Evolutionary conservation across 2,888 invertebrate species (phyloP).

Genomic region (Acheta domesticus): DNA sequence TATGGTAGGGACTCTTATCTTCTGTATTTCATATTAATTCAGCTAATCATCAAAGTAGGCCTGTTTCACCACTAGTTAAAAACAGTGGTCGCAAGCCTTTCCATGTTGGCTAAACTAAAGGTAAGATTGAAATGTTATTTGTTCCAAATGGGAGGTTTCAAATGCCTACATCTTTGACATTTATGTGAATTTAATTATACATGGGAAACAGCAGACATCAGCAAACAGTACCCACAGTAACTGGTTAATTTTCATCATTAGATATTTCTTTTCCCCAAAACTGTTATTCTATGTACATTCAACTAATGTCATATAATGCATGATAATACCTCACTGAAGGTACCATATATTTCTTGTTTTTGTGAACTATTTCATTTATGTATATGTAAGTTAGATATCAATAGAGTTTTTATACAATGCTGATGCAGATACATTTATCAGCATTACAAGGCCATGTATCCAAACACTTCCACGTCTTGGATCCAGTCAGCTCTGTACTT

Average conservation of each 20-base stretch:
- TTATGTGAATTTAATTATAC: not conserved
- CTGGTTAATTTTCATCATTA: not conserved
- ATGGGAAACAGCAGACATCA: not conserved
- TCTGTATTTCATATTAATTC: slow-evolving; percentile 11
- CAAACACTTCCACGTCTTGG: not conserved
- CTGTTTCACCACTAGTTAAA: not conserved
- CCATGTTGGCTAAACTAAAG: not conserved
- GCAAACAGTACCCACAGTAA: slow-evolving; percentile 18
- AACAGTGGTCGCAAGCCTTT: not conserved
- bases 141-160: not conserved
- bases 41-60: not conserved
- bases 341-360: not conserved
- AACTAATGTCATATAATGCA: no score
- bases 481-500: not conserved
- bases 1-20: not conserved
- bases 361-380: not conserved
- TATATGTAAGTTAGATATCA: no score
- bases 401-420: not conserved
- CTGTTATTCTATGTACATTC: not conserved
- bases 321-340: no score
- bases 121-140: not conserved
- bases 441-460: not conserved
- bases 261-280: not conserved
- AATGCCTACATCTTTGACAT: slow-evolving; percentile 11
- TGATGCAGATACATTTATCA: not conserved